Percentiles rank a stretch among this genome's conserved stretches.
Conservation (phyloP, 2,888 invertebrate genomes). For the Calameuta idolon region DNA sequence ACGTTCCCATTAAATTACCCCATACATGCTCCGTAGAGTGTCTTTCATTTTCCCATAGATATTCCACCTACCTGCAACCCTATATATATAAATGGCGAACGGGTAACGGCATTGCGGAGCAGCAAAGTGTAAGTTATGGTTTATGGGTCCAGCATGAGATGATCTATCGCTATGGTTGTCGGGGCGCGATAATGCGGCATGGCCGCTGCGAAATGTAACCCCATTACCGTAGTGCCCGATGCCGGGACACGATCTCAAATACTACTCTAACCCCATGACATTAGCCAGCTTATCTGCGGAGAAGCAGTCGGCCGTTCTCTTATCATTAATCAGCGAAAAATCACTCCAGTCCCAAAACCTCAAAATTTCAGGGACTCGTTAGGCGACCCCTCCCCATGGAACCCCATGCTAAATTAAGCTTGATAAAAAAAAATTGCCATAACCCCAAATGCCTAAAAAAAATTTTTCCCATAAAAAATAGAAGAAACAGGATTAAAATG, state of each 20-base stretch:
- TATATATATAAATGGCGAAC: background rate
- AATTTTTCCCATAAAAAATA: background rate
- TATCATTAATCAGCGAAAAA: constrained; percentile 9
- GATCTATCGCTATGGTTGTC: constrained; percentile 60
- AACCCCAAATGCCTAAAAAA: fast-evolving
- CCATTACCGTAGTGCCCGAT: constrained; percentile 60
- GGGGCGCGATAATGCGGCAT: constrained; percentile 52
- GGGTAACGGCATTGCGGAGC: constrained; percentile 34
- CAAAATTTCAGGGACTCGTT: background rate
- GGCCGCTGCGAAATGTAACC: constrained; percentile 38
- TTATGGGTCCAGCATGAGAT: constrained; percentile 54
- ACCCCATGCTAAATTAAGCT: too few relatives aligned
- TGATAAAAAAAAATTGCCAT: too few relatives aligned
- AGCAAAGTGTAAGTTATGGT: constrained; percentile 61
- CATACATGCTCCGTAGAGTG: background rate
- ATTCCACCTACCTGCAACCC: background rate
- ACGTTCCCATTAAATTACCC: background rate
- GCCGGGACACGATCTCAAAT: constrained; percentile 61
- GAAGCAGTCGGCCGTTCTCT: constrained; percentile 42
- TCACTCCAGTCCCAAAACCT: background rate
- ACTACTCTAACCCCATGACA: constrained; percentile 29
- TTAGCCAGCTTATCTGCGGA: constrained; percentile 46
- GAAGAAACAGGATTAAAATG: background rate
- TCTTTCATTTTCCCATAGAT: background rate
- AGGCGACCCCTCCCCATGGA: background rate